Base-by-base conservation (phyloP, 2,113 vertebrate species). In the Amphilophus citrinellus region DNA sequence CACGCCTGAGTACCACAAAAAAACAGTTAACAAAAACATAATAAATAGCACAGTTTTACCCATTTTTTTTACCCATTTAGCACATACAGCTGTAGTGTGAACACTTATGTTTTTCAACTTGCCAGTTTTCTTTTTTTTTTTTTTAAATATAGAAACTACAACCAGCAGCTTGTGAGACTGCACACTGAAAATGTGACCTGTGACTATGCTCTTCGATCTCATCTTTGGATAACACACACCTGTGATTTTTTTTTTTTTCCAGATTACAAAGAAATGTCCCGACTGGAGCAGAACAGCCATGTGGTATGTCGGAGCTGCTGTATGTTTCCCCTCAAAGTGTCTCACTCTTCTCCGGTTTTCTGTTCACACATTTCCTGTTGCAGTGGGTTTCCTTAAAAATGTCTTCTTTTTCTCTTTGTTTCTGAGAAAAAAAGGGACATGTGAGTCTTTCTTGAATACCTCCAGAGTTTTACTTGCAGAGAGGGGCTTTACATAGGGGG, bases 211-310 rank as follows among this genome's bases (percentile, higher is more conserved):
- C 59, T 68, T 77, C 50, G 37, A 44, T 84, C 20, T 82, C 76
- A 82, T 89, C 87, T 91, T 87, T 90, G 89, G 88, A 87, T 77
- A 84, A 89, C 81, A 89, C 65, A 88, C 53, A 80, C 50, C 73
- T 35, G 39, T 61, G 65, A 73, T 73, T 53, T 7, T 50, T 14
- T 44, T 44, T 24, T 32, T 15, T 68, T 27, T 73, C n/a, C 9
- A 9, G 20, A 5, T 22, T 68, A 83, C 58, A 77, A 82, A 90
- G 60, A 76, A 83, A 80, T 20, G 20, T 83, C 56, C 66, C 50
- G 9, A 65, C n/a, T 75, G 65, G 68, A 77, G 87, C 77, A 32
- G 59, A 92, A 81, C 76, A 80, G 59, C 80, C 61, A 0, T 30
- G 83, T 53, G 75, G 84, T 85, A 65, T 83, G 79, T 88, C 76